Evolutionary conservation across 2,797 vertebrate genomes (phyloP), one percentile per base, ranked within the genome.

Genomic region (Danio aesculapii): DNA sequence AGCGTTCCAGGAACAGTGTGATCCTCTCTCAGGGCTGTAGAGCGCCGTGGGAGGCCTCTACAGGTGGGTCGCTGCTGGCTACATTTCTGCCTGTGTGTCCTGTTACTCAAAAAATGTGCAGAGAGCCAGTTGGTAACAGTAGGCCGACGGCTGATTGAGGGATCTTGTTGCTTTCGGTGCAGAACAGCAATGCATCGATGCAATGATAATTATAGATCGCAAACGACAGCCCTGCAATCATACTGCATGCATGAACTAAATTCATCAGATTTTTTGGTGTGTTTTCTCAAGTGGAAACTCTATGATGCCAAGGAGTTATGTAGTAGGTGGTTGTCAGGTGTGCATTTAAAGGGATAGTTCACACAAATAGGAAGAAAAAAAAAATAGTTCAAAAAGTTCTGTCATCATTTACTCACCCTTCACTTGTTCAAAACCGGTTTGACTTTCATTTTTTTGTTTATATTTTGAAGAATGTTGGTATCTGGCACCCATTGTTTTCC

Each of bases 1-100:
- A 63, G n/a, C 46, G 61, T 79, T 84, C 68, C 74, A 83, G 49
- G 62, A 84, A 71, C 64, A 78, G 77, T 75, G 74, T 71, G 72
- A 84, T 84, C 80, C 52, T 82, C 81, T 81, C 77, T 68, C 55
- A 62, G 61, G 76, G 68, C 75, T 75, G 57, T 63, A 50, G 41
- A 78, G 68, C 78, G 58, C 81, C 46, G 74, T 78, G 71, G 70
- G 78, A 83, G 70, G 81, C 52, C 55, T 66, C 61, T 81, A 63
- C 81, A 81, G 78, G 59, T 63, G 59, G 67, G 57, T 76, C 49
- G 74, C 73, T 82, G 46, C 74, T 55, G 30, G 58, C 66, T 52
- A 68, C 53, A 58, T 67, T 64, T 74, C 16, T 75, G 52, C 2
- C 6, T 72, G 21, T 66, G 44, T 74, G 80, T 78, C 76, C 76